Percentiles rank a stretch among this genome's conserved stretches.
These are phyloP conservation scores for Rhodinocichla rosea DNA, from an alignment of 2,113 vertebrate genomes.

Conservation along the genomic window DNA sequence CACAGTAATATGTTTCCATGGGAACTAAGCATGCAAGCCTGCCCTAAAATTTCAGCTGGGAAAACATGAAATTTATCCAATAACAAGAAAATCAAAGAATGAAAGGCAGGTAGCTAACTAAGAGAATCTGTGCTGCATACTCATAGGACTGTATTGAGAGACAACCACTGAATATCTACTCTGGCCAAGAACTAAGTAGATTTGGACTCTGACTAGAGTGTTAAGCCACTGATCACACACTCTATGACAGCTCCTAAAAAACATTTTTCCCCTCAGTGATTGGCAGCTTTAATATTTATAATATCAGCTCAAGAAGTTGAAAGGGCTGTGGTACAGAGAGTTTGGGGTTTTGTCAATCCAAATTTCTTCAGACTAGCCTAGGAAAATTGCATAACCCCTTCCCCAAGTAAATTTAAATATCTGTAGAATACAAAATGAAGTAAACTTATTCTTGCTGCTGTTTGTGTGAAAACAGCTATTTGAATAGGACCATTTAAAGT, in stretches of 20 bases:
- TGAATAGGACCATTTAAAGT: neutral
- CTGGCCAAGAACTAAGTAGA: neutral
- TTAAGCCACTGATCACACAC: neutral
- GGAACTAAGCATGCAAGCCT: constrained; percentile 12
- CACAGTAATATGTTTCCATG: constrained; percentile 33
- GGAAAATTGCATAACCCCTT: neutral
- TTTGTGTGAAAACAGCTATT: neutral
- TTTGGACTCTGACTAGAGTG: neutral
- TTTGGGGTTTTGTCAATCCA: neutral
- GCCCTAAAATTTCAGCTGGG: neutral
- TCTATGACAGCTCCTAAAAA: neutral
- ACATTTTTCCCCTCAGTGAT: neutral
- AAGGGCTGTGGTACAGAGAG: neutral
- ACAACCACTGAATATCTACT: neutral
- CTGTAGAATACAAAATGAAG: neutral
- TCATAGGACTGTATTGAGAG: neutral
- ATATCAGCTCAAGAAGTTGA: neutral
- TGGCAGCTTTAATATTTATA: neutral
- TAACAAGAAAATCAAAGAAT: neutral
- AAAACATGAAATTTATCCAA: neutral
- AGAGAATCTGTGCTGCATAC: neutral
- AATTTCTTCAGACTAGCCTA: neutral
- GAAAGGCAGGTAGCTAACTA: neutral
- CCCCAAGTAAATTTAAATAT: neutral
- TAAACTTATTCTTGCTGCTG: neutral